phyloP scores from a whole-genome alignment of 2,113 vertebrate genomes.

The Garra rufa region DNA sequence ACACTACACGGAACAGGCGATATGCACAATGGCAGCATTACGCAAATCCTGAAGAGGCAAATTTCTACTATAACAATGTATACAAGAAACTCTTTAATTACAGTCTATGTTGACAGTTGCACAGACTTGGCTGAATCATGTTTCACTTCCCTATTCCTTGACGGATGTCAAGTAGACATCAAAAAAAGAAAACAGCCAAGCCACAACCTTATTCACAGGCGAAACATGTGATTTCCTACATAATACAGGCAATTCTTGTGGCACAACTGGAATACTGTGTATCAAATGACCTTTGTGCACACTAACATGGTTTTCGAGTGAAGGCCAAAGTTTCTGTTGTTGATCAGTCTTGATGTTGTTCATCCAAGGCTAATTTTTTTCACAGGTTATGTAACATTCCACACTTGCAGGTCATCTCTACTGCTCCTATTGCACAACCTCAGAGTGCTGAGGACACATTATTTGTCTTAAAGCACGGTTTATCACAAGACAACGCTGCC shows the following conservation, averaged over 20 bases:
- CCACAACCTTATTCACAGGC: constrained; percentile 27
- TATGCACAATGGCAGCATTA: neutral
- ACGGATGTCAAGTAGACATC: constrained; percentile 5
- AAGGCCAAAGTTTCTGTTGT: neutral
- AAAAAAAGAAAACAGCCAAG: constrained; percentile 24
- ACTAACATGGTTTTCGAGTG: constrained; percentile 4
- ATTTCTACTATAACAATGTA: neutral
- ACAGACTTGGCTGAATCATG: constrained; percentile 32
- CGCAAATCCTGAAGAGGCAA: neutral
- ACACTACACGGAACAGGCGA: neutral
- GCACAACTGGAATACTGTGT: neutral
- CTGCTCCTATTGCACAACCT: constrained; percentile 28
- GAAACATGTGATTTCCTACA: neutral
- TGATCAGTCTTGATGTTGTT: neutral
- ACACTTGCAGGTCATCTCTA: constrained; percentile 1
- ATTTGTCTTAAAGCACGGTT: constrained; percentile 19
- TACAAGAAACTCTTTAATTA: constrained; percentile 15
- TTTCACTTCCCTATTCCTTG: constrained; percentile 53
- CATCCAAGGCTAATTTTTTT: neutral
- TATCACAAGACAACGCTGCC: constrained; percentile 33
- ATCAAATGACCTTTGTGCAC: constrained; percentile 6
- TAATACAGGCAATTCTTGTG: neutral
- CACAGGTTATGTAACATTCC: constrained; percentile 18
- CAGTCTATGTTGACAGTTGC: neutral
- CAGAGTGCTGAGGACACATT: neutral